Base-by-base conservation (phyloP, 2,113 vertebrate genomes). In the Spizaetus ornatus region DNA sequence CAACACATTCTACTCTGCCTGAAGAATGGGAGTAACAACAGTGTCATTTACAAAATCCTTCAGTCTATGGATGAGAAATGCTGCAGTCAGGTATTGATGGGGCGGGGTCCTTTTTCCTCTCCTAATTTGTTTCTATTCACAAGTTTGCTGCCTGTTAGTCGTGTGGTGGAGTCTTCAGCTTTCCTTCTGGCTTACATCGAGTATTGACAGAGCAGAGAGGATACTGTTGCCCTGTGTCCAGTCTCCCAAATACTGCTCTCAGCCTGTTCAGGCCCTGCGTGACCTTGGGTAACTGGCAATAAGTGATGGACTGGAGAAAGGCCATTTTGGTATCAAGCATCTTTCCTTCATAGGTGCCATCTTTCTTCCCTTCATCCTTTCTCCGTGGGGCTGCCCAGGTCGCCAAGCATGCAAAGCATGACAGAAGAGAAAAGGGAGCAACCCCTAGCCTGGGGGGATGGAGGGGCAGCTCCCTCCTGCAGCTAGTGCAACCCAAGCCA, bases 241-340 rank as follows among this genome's bases (percentile, higher is more conserved):
- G 69, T 9, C 23, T 76, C n/a, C 63, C 38, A 23, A 76, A 81
- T 32, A 43, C 32, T 34, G 42, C 20, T 62, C 9, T 74, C 38
- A 78, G 38, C 11, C 34, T 48, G 7, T n/a, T 69, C 59, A 78
- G n/a, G n/a, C 9, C 12, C 31, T 0, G 0, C 0, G 1, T 53
- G 34, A 53, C 10, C 17, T 48, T 79, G 27, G 14, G 8, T 79
- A 38, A 6, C 26, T 50, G 65, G 26, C 43, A 73, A 7, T 40
- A 83, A 70, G 25, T 40, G 34, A 70, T 0, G 1, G 31, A 53
- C 25, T 32, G 22, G 22, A 86, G 58, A 42, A 61, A 77, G 27
- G 16, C 12, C 13, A 40, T 82, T 71, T 90, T 81, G 16, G 6
- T 70, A 18, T 69, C 74, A 66, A 85, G 42, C 36, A 31, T n/a